phyloP scores from a whole-genome alignment of 2,113 vertebrate species.

The Setophaga coronata region DNA sequence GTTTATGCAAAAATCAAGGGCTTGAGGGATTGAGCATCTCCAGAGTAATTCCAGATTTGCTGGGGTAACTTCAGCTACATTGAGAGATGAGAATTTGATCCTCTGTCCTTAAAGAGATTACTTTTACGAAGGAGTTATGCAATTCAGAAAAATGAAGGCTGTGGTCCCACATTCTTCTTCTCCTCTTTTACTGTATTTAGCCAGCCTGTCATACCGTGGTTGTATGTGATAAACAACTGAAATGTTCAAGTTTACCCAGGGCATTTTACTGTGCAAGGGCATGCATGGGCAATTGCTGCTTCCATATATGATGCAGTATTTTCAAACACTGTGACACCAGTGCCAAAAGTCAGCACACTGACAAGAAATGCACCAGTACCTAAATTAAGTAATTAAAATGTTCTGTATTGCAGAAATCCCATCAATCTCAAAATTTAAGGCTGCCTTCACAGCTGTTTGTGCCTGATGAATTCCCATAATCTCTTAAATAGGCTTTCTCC shows the following conservation, averaged over 20 bases:
- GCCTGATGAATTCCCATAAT: neutral
- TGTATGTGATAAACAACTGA: slow-evolving; percentile 3
- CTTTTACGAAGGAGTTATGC: neutral
- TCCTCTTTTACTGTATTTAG: slow-evolving; percentile 33
- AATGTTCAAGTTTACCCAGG: neutral
- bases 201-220: neutral
- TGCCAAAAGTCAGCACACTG: neutral
- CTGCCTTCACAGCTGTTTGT: neutral
- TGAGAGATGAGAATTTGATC: slow-evolving; percentile 23
- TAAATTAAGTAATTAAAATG: neutral
- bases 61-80: neutral
- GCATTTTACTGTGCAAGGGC: neutral
- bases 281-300: neutral
- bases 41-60: slow-evolving; percentile 6
- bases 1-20: rapidly evolving
- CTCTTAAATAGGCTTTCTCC: neutral
- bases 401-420: neutral
- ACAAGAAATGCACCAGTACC: neutral
- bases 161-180: neutral
- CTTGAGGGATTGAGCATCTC: neutral
- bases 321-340: neutral
- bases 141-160: slow-evolving; percentile 33
- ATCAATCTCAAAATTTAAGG: neutral
- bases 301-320: neutral
- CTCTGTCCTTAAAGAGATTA: slow-evolving; percentile 11